Percentiles rank a stretch among this genome's conserved stretches.
Conservation (phyloP, 1,140 invertebrate species). For the Drusus annulatus region DNA sequence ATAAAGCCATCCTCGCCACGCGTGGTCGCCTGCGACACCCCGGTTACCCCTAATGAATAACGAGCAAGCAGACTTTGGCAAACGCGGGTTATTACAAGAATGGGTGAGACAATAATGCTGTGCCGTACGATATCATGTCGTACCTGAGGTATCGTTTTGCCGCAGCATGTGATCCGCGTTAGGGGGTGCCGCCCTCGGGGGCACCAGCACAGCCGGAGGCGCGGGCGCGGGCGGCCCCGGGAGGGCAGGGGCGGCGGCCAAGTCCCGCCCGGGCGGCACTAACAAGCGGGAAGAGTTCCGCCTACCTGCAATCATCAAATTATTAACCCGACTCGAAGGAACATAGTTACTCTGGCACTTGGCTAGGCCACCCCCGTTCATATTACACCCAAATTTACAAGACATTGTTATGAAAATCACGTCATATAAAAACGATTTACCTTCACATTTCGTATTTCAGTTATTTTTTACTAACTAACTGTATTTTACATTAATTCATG, state of each 20-base stretch:
- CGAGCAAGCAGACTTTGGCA: too few relatives aligned
- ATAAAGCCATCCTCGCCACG: too few relatives aligned
- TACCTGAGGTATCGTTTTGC: slow-evolving; percentile 59
- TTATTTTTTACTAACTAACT: too few relatives aligned
- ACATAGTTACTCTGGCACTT: background rate
- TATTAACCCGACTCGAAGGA: background rate
- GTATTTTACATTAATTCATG: too few relatives aligned
- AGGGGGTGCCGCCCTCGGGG: slow-evolving; percentile 45
- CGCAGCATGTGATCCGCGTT: slow-evolving; percentile 58
- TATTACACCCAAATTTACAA: too few relatives aligned
- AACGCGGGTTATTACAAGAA: too few relatives aligned
- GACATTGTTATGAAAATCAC: too few relatives aligned
- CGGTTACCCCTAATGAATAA: too few relatives aligned
- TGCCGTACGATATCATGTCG: background rate
- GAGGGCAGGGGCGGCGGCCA: slow-evolving; percentile 43
- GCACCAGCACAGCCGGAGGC: slow-evolving; percentile 42
- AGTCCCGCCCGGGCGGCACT: slow-evolving; percentile 43
- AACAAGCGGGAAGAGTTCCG: slow-evolving; percentile 54
- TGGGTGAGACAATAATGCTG: too few relatives aligned
- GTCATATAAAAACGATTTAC: too few relatives aligned
- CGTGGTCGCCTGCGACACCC: too few relatives aligned
- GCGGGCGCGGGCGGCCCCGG: slow-evolving; percentile 37
- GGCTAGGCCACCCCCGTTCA: slow-evolving; percentile 2
- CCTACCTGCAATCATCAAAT: slow-evolving; percentile 54
- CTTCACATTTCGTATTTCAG: too few relatives aligned